These are phyloP conservation scores for Caloenas nicobarica DNA, from an alignment of 2,113 vertebrate species.

Conservation along the genomic window DNA sequence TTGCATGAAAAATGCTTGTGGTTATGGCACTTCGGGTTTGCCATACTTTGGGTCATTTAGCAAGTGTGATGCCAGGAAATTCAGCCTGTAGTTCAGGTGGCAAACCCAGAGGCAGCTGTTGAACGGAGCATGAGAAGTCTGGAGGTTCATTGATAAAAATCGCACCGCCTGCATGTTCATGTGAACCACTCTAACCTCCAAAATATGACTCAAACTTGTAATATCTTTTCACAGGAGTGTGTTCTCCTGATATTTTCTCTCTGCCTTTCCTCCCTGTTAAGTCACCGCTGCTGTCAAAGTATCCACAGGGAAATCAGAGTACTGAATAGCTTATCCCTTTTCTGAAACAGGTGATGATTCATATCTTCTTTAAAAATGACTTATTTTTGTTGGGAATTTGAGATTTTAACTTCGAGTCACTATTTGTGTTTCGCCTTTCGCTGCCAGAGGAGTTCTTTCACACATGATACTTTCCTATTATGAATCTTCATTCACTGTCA, in stretches of 20 bases:
- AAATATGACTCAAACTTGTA: not conserved
- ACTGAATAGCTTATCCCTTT: not conserved
- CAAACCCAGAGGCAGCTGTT: not conserved
- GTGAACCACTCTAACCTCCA: not conserved
- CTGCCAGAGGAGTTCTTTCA: not conserved
- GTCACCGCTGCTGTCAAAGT: not conserved
- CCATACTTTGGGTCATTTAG: not conserved
- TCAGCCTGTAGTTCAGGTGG: not conserved
- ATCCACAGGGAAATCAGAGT: not conserved
- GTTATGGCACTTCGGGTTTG: not conserved
- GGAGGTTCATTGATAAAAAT: not conserved
- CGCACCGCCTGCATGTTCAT: not conserved
- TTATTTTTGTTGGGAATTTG: not conserved
- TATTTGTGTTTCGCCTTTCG: not conserved
- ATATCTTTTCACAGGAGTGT: not conserved
- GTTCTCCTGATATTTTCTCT: not conserved
- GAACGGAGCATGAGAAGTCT: not conserved
- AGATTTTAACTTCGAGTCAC: not conserved
- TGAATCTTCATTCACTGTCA: not conserved
- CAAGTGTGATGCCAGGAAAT: not conserved
- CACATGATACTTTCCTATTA: not conserved
- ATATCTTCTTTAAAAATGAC: not conserved
- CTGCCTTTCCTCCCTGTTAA: not conserved
- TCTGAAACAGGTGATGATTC: not conserved
- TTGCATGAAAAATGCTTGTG: fast-evolving